phyloP scores from a whole-genome alignment of 2,113 vertebrate genomes.

The Monopterus albus region DNA sequence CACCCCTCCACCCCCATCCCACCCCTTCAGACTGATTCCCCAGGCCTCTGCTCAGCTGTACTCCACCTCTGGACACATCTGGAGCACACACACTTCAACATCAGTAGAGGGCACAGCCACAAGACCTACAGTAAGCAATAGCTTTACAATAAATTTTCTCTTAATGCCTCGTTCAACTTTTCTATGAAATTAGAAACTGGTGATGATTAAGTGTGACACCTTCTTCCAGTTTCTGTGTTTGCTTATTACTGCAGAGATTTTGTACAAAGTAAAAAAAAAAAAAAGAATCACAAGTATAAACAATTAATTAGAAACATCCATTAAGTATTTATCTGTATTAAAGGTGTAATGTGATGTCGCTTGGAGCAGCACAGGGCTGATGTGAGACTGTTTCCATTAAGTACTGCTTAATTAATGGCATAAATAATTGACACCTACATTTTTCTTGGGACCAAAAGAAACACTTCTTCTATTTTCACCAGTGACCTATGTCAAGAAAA shows the following conservation, averaged over 20 bases:
- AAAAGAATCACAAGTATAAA: constrained; percentile 77
- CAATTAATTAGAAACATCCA: constrained; percentile 75
- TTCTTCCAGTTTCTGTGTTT: constrained; percentile 3
- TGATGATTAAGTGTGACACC: not conserved
- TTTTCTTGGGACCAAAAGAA: constrained; percentile 72
- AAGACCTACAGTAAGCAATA: constrained; percentile 33
- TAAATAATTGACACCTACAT: constrained; percentile 78
- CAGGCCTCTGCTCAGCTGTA: constrained; percentile 62
- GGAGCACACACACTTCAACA: constrained; percentile 26
- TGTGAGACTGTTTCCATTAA: constrained; percentile 80
- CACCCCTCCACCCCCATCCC: constrained; percentile 15
- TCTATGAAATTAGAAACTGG: not conserved
- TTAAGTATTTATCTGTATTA: constrained; percentile 82
- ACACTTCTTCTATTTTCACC: constrained; percentile 57
- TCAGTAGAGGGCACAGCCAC: constrained; percentile 50
- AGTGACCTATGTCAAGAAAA: constrained; percentile 73
- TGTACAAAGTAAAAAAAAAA: constrained; percentile 71
- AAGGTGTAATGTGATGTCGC: constrained; percentile 80
- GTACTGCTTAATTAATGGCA: constrained; percentile 76
- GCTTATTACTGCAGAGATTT: constrained; percentile 30
- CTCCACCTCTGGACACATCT: constrained; percentile 71
- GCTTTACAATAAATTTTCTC: too few relatives aligned
- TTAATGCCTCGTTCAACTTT: too few relatives aligned
- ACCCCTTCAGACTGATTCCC: constrained; percentile 45
- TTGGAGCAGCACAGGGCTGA: constrained; percentile 68